Evolutionary conservation across 2,888 invertebrate genomes (phyloP), one percentile per base, ranked within the genome.

Genomic region (Sinelater perroti): DNA sequence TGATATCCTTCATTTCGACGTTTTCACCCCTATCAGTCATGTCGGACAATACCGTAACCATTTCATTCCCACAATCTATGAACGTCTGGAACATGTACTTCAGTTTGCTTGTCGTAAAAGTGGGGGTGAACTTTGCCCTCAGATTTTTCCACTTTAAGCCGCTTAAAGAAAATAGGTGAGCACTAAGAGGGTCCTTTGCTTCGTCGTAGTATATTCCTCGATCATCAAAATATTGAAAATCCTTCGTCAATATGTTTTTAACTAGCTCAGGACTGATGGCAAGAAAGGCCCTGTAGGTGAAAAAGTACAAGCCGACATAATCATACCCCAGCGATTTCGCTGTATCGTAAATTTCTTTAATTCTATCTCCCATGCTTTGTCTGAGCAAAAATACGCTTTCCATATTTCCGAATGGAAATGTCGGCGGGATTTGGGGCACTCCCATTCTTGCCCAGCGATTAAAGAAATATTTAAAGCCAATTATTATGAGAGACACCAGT

Each of bases 71-170:
- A 52, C 86, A 83, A 24, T 81, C 77, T 31, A 83, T 79, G 7
- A 88, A 81, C 0, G 84, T 81, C 0, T 79, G 78, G 65, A 85
- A 87, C 85, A 88, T 87, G 1, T 76, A 80, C 71, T 85, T 88
- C 38, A 89, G 73, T 73, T 87, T 88, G 3, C 85, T 86, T 0
- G 87, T 82, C 0, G 88, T 84, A 69, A 88, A 90, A 0, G 85
- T 82, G 0, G 88, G 86, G 0, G 88, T 82, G 67, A 89, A 75
- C 66, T 87, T 87, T 0, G 80, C 64, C 10, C 89, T 79, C 17
- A 89, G 72, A 42, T 78, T 80, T 68, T 82, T 86, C 89, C 90
- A 90, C 42, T 81, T 79, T 5, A 81, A 76, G 0, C 84, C 85
- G 38, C 80, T 78, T 33, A 83, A 70, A 55, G 83, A 80, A 66